Conservation (phyloP, 2,113 vertebrate genomes). For the Mormoops blainvillei region DNA sequence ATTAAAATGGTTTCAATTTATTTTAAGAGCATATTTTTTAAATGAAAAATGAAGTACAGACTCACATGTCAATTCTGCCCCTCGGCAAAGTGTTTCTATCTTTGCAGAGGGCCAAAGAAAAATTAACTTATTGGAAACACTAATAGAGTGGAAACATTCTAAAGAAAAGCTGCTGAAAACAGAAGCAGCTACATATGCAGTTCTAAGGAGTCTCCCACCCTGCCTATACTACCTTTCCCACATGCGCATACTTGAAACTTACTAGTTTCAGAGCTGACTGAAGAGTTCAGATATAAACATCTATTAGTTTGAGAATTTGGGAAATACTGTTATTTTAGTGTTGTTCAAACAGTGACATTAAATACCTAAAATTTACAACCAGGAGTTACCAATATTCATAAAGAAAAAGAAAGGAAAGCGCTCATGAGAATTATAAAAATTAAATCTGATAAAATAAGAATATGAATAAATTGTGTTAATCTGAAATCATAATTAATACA, state of each 20-base stretch:
- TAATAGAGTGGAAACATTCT: neutral
- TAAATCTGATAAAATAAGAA: slow-evolving; percentile 7
- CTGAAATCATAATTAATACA: neutral
- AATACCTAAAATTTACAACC: neutral
- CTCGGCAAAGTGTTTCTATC: neutral
- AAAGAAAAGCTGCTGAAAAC: neutral
- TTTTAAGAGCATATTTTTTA: neutral
- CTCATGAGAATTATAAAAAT: slow-evolving; percentile 11
- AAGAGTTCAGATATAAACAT: neutral
- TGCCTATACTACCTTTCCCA: neutral
- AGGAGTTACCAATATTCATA: neutral
- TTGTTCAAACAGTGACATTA: neutral
- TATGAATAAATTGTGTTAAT: neutral
- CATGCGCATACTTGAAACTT: neutral
- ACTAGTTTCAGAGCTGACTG: neutral
- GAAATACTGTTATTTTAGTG: neutral
- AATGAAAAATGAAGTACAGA: neutral
- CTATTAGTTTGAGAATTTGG: neutral
- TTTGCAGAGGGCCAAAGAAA: neutral
- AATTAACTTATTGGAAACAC: neutral
- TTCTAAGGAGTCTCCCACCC: no score
- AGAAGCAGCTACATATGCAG: neutral
- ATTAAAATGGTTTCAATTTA: neutral
- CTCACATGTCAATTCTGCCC: neutral
- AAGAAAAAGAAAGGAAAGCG: neutral